Evolutionary conservation across 2,888 invertebrate genomes (phyloP).

Genomic region (Agriopis leucophaearia): DNA sequence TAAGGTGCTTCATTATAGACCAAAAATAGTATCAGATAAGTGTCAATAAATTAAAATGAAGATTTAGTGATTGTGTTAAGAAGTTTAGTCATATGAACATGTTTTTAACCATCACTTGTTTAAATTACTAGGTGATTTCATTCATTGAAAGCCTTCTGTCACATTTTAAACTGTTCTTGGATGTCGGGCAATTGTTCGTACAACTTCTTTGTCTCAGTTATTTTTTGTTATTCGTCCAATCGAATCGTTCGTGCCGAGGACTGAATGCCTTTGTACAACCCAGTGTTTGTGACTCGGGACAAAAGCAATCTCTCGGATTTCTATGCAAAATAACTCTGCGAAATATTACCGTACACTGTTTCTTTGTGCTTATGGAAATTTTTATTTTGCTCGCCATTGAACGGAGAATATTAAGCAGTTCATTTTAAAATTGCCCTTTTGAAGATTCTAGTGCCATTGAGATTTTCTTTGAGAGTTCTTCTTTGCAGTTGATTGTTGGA

Average conservation of each 20-base stretch:
- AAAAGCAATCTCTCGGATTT: conserved; percentile 77
- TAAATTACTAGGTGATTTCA: not conserved
- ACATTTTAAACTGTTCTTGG: conserved; percentile 2
- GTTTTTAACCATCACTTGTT: not conserved
- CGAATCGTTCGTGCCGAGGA: conserved; percentile 56
- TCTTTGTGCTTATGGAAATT: conserved; percentile 75
- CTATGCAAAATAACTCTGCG: conserved; percentile 73
- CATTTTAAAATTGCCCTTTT: conserved; percentile 42
- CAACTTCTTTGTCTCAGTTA: conserved; percentile 20
- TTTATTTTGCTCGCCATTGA: conserved; percentile 54
- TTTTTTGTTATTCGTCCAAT: conserved; percentile 57
- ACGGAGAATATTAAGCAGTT: conserved; percentile 44
- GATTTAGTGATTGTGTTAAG: too few species aligned
- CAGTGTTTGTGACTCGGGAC: conserved; percentile 75
- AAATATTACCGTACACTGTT: conserved; percentile 72
- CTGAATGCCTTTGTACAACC: conserved; percentile 70
- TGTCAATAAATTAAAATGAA: too few species aligned
- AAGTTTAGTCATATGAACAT: too few species aligned
- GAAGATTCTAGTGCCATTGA: conserved; percentile 30
- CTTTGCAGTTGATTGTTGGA: conserved; percentile 6
- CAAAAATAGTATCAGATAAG: too few species aligned
- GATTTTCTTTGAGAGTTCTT: conserved; percentile 23
- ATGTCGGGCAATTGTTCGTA: conserved; percentile 9
- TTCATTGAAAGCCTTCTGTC: not conserved
- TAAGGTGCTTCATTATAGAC: too few species aligned